Percentiles rank a stretch among this genome's conserved stretches.
phyloP scores from a whole-genome alignment of 2,888 invertebrate species.

The Notodonta ziczac region DNA sequence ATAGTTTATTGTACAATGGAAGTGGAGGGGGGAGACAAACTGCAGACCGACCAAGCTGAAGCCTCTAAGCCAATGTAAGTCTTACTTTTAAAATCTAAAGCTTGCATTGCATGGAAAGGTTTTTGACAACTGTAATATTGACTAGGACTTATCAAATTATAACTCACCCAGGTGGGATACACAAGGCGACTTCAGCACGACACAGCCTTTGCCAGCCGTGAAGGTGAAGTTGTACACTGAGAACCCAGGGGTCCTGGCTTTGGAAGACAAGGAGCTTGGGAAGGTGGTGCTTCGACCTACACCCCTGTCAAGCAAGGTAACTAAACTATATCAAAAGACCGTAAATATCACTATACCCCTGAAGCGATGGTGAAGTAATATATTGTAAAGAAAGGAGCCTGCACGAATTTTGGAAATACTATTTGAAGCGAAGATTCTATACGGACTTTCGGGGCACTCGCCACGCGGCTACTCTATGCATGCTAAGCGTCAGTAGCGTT shows the following conservation, averaged over 20 bases:
- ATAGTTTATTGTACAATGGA: conserved; percentile 99
- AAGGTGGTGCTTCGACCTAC: conserved; percentile 95
- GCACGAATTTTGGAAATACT: no score
- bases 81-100: not conserved
- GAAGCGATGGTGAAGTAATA: no score
- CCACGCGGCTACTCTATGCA: no score
- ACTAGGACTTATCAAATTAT: not conserved
- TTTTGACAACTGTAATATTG: no score
- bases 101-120: no score
- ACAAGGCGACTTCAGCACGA: conserved; percentile 99
- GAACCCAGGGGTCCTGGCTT: conserved; percentile 97
- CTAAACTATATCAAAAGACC: no score
- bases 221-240: conserved; percentile 99
- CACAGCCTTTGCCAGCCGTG: conserved; percentile 97
- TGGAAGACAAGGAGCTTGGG: conserved; percentile 99
- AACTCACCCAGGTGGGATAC: conserved; percentile 95
- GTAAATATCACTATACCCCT: no score
- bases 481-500: no score
- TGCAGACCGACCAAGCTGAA: conserved; percentile 99
- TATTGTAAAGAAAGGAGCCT: no score
- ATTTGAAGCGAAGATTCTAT: no score
- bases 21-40: conserved; percentile 99
- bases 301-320: conserved; percentile 93
- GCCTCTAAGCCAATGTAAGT: conserved; percentile 98
- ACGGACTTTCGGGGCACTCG: no score